Evolutionary conservation across 2,797 vertebrate species (phyloP).

Genomic region (Cygnus olor): DNA sequence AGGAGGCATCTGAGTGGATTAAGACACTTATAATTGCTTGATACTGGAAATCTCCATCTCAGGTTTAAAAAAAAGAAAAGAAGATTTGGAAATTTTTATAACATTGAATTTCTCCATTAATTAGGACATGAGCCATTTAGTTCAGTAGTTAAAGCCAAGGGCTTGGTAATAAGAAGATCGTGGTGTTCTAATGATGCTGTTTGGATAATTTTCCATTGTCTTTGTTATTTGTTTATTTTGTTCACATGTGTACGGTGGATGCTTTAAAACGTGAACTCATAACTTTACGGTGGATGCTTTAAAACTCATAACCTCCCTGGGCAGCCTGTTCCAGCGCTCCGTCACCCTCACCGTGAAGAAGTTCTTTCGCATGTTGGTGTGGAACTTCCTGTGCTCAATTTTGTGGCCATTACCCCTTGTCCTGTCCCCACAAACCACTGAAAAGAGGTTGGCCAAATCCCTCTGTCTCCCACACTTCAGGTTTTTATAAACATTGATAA

Average conservation of each 20-base stretch:
- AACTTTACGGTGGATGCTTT: background rate
- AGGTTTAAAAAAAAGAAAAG: background rate
- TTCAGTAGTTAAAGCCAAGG: background rate
- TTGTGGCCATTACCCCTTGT: too few relatives aligned
- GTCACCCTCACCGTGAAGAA: too few relatives aligned
- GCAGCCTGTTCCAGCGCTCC: too few relatives aligned
- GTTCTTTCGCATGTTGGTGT: too few relatives aligned
- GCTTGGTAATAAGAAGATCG: conserved; percentile 19
- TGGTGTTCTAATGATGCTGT: background rate
- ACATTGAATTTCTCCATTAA: conserved; percentile 41
- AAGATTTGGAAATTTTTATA: conserved; percentile 59
- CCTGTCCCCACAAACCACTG: too few relatives aligned
- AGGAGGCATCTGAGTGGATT: conserved; percentile 20
- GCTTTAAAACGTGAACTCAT: background rate
- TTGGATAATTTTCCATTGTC: conserved; percentile 47
- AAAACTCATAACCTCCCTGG: background rate
- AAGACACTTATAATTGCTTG: conserved; percentile 58
- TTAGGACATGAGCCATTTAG: background rate
- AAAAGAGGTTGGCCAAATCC: too few relatives aligned
- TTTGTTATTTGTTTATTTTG: conserved; percentile 6
- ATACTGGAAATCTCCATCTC: conserved; percentile 59
- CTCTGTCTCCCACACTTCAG: too few relatives aligned
- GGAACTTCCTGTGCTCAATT: too few relatives aligned
- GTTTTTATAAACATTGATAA: too few relatives aligned
- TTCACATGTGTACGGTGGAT: background rate